Evolutionary conservation across 2,888 invertebrate genomes (phyloP), one percentile per base, ranked within the genome.

Genomic region (Desoria tigrina): DNA sequence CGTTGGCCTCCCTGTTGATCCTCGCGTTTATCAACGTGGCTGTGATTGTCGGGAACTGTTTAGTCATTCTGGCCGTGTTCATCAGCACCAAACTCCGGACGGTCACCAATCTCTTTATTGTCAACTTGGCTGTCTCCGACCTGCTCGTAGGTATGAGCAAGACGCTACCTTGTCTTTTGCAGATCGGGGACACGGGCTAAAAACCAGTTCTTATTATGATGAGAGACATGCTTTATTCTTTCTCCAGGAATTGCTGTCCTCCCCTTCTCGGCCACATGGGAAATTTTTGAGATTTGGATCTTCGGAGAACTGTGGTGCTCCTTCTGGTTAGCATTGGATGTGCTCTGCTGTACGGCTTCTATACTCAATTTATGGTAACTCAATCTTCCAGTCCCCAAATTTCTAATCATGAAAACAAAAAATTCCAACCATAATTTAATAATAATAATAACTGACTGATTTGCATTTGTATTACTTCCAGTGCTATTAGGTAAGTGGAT

Each of bases 231-330:
- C 32, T 32, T 32, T n/a, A n/a, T n/a, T n/a, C n/a, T n/a, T 32
- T 32, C 6, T 11, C 32, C 11, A 32, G 32, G 32, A 32, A 57
- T 57, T 6, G 90, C 94, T 24, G 96, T 98, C 56, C 85, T 98
- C 77, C 97, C 97, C 1, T 97, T 97, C 82, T 94, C 95, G 27
- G 92, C 96, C 61, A 92, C 94, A 24, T 90, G 94, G 84, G 94
- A 96, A 81, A 93, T 94, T 65, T 79, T 81, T 45, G 84, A 93
- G 89, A 89, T 94, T 79, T 98, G 98, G 98, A 91, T 96, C 77
- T 98, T 96, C 80, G 96, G 97, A 57, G 90, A 90, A 80, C 85
- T 93, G 51, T 95, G 96, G 94, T 98, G 97, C 82, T 90, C 92
- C 68, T 87, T 94, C 74, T 98, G 97, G 97, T 84, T 98, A 71